Percentiles rank a stretch among this genome's conserved stretches.
Evolutionary conservation across 1,140 invertebrate species (phyloP).

Genomic region (Cyrtorhinus lividipennis): DNA sequence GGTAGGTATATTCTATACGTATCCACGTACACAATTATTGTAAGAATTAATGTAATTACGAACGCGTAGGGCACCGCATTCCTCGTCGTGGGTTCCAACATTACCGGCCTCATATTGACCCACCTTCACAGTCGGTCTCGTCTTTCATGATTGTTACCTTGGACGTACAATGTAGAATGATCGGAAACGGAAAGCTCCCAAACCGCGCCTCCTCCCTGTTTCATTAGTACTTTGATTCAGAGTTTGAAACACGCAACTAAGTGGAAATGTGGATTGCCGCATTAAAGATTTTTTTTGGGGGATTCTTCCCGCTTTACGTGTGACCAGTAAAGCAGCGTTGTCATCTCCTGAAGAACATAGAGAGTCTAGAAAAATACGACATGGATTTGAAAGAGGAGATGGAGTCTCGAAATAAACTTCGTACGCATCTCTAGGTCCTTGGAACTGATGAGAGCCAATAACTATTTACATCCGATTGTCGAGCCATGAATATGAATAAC

Average conservation of each 20-base stretch:
- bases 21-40: not conserved
- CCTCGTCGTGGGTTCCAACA: not conserved
- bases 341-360: too few relatives aligned
- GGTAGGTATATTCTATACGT: too few relatives aligned
- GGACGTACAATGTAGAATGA: not conserved
- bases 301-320: too few relatives aligned
- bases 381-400: not conserved
- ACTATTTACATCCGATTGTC: not conserved
- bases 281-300: too few relatives aligned
- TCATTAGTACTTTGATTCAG: too few relatives aligned
- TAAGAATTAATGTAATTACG: slow-evolving; percentile 6
- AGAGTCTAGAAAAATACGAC: not conserved
- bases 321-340: too few relatives aligned
- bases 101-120: not conserved
- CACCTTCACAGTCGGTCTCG: not conserved
- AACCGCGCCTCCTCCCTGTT: too few relatives aligned
- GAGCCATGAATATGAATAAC: slow-evolving; percentile 5
- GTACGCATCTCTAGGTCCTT: not conserved
- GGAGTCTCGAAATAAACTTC: not conserved
- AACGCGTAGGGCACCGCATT: slow-evolving; percentile 1
- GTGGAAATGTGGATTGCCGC: too few relatives aligned
- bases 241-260: too few relatives aligned
- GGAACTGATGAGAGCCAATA: not conserved
- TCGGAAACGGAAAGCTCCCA: not conserved
- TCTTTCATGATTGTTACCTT: not conserved